These are phyloP conservation scores for Sicus ferrugineus DNA, from an alignment of 2,888 invertebrate genomes.

Conservation along the genomic window DNA sequence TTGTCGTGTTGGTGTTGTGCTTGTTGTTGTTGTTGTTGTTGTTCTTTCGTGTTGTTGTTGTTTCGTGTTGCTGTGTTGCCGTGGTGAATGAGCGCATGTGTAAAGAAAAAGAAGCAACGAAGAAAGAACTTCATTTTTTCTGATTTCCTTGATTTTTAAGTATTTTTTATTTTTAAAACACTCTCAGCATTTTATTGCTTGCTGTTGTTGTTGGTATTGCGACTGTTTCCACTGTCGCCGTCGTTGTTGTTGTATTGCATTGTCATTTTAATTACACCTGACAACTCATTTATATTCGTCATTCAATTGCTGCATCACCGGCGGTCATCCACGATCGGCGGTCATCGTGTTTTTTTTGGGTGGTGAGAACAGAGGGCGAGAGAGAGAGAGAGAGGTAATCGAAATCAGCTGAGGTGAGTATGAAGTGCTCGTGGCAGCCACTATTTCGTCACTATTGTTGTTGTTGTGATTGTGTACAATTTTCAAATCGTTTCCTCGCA, in stretches of 20 bases:
- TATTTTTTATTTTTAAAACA: not conserved
- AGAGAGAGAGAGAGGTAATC: too few relatives aligned
- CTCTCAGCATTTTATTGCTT: too few relatives aligned
- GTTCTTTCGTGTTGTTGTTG: conserved; percentile 12
- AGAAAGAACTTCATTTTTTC: too few relatives aligned
- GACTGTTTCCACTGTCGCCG: too few relatives aligned
- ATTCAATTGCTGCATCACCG: not conserved
- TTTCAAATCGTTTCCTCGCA: not conserved
- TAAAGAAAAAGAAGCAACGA: too few relatives aligned
- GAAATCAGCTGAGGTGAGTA: not conserved
- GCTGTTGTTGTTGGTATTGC: too few relatives aligned
- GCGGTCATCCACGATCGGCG: too few relatives aligned
- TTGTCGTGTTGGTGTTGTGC: conserved; percentile 12
- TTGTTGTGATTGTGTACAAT: not conserved
- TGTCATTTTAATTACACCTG: not conserved
- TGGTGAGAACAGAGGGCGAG: too few relatives aligned
- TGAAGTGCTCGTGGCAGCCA: not conserved
- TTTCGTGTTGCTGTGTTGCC: not conserved
- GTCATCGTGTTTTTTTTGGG: too few relatives aligned
- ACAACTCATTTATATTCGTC: not conserved
- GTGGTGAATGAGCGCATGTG: not conserved
- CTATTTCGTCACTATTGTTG: not conserved
- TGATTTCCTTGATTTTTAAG: not conserved
- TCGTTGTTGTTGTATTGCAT: not conserved
- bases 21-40: conserved; percentile 11